phyloP scores from a whole-genome alignment of 2,888 invertebrate species.

The Scaptomyza cyrtandrae region DNA sequence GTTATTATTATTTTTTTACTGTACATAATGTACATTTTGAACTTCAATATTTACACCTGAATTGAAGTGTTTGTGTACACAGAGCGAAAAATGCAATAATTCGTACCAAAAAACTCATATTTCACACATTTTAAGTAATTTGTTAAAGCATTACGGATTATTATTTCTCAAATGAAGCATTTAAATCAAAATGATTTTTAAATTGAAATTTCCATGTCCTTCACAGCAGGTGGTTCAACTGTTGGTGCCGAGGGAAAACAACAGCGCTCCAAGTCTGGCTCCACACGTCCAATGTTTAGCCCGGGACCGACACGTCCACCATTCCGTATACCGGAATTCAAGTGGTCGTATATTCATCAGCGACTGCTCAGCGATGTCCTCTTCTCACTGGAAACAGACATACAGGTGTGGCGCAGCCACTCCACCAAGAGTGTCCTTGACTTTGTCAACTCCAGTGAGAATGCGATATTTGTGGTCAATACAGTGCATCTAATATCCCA shows the following conservation, averaged over 20 bases:
- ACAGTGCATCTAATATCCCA: slow-evolving; percentile 99
- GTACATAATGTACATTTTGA: too few species aligned
- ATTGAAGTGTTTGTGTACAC: too few species aligned
- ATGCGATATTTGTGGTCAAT: slow-evolving; percentile 99
- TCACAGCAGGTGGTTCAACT: slow-evolving; percentile 12
- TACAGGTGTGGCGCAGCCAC: slow-evolving; percentile 96
- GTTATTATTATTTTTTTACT: too few species aligned
- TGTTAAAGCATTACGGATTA: too few species aligned
- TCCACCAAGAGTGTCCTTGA: slow-evolving; percentile 98
- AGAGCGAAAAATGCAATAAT: too few species aligned
- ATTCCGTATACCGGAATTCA: slow-evolving; percentile 99
- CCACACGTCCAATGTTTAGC: slow-evolving; percentile 95
- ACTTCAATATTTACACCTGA: too few species aligned
- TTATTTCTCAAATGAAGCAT: too few species aligned
- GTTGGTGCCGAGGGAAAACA: slow-evolving; percentile 50
- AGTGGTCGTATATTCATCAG: slow-evolving; percentile 99
- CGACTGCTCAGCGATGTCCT: slow-evolving; percentile 97
- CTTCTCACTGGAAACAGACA: slow-evolving; percentile 98
- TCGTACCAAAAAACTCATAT: too few species aligned
- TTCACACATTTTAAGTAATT: too few species aligned
- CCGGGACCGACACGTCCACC: slow-evolving; percentile 97
- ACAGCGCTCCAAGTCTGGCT: slow-evolving; percentile 86
- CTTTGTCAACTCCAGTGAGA: slow-evolving; percentile 99
- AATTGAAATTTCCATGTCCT: too few species aligned
- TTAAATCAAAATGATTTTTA: too few species aligned